Evolutionary conservation across 2,888 invertebrate genomes (phyloP).

Genomic region (Slavum lentiscoides): DNA sequence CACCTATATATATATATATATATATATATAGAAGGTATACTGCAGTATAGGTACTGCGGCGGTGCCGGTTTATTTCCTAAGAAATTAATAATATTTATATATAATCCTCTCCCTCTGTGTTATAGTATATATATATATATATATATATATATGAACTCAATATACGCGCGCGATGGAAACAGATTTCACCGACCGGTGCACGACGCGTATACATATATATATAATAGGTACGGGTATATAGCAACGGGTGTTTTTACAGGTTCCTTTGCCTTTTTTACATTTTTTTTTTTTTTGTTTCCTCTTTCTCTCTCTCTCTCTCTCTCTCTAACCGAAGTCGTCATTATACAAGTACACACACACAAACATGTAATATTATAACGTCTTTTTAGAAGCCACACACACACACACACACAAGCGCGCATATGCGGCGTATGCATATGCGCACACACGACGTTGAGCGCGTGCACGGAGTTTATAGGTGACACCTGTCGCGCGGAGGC

Average conservation of each 20-base stretch:
- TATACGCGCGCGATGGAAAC: not conserved
- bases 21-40: too few species aligned
- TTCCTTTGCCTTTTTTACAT: not conserved
- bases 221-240: not conserved
- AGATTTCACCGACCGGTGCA: not conserved
- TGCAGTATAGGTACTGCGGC: too few species aligned
- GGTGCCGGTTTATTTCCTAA: too few species aligned
- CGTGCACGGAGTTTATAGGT: constrained; percentile 24
- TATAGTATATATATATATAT: too few species aligned
- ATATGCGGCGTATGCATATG: not conserved
- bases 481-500: constrained; percentile 45
- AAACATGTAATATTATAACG: not conserved
- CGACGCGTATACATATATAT: too few species aligned
- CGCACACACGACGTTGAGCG: not conserved
- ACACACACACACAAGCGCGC: not conserved
- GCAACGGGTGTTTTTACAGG: constrained; percentile 24
- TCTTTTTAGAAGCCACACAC: constrained; percentile 13
- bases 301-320: too few species aligned
- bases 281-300: not conserved
- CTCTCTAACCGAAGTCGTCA: not conserved
- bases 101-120: too few species aligned
- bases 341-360: not conserved
- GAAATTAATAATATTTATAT: too few species aligned
- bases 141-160: not conserved
- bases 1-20: too few species aligned